Evolutionary conservation across 2,797 vertebrate species (phyloP), one percentile per base, ranked within the genome.

Genomic region (Epinephelus awoara): DNA sequence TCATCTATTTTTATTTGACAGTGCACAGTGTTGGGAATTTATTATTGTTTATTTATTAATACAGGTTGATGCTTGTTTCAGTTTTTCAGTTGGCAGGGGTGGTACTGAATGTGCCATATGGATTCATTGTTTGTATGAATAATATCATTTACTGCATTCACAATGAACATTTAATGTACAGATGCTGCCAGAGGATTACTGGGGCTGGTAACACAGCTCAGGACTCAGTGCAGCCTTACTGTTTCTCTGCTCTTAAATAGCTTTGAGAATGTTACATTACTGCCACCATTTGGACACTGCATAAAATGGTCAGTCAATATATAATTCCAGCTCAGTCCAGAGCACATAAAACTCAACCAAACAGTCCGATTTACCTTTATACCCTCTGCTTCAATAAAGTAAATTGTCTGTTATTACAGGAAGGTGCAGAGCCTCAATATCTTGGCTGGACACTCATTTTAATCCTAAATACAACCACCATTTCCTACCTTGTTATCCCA

Each of bases 251-350:
- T 58, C 66, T 54, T 27, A 18, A 21, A 65, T 3, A 1, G 58
- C 56, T 57, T 46, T 11, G n/a, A 61, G 58, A 23, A 52, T 68
- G 81, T 83, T 79, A 56, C 87, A 51, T 89, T 82, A 82, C 91
- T 89, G 88, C 90, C 91, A 85, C 89, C 90, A 56, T 72, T 91
- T 89, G 90, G 87, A 74, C 62, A 4, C 40, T 46, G 61, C 47
- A 13, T 50, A 80, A 90, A 79, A 84, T 83, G 56, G 10, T 67
- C 77, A 15, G 72, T 71, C 9, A 68, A 54, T 84, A 59, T 75
- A 72, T 76, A 54, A 59, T 66, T 3, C 23, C 14, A 74, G 58
- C 59, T 73, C 55, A 42, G 25, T 14, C 56, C 58, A 25, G 72
- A 68, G 51, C 80, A 46, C 67, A 66, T 69, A 11, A 71, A 64